Base-by-base conservation (phyloP, 2,888 invertebrate genomes). In the Tolmerus cingulatus region DNA sequence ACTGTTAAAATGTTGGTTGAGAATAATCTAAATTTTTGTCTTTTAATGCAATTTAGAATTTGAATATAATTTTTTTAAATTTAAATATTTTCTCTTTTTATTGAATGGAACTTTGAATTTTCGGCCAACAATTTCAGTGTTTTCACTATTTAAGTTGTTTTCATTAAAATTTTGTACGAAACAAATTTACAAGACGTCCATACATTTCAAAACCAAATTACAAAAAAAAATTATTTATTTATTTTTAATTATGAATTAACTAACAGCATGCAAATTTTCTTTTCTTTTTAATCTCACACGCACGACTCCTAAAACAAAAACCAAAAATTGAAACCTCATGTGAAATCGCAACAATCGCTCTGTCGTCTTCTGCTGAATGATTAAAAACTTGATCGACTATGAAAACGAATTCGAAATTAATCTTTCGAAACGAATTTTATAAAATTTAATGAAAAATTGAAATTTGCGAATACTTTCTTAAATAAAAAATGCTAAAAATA, bases 241-340 rank as follows among this genome's bases (percentile, higher is more conserved):
- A 89, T 88, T 87, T 81, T 82, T 81, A 81, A 51, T 82, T 82
- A 82, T 82, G 57, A 82, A 82, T 82, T 88, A 88, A 88, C 89
- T 90, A 89, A 89, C 89, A 88, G 89, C 89, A 89, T 89, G 90
- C 89, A 89, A 89, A 89, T 90, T 89, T 88, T 89, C 89, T 89
- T 91, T 91, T 92, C 91, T 91, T 90, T 89, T 91, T 94, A 87
- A 77, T 86, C 76, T 87, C 85, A 87, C 88, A 88, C 88, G 89
- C 89, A 88, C 89, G 88, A 88, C 87, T 86, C 86, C 88, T 82
- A 87, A 88, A 87, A 46, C 43, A 46, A 74, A 87, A 86, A 74
- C 66, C 37, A 87, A 81, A 89, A 87, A 87, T 79, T 86, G 34
- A 79, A 86, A 85, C 74, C 86, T 81, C 84, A 81, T 86, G 57